Evolutionary conservation across 2,888 invertebrate species (phyloP).

Genomic region (Maniola hyperantus): DNA sequence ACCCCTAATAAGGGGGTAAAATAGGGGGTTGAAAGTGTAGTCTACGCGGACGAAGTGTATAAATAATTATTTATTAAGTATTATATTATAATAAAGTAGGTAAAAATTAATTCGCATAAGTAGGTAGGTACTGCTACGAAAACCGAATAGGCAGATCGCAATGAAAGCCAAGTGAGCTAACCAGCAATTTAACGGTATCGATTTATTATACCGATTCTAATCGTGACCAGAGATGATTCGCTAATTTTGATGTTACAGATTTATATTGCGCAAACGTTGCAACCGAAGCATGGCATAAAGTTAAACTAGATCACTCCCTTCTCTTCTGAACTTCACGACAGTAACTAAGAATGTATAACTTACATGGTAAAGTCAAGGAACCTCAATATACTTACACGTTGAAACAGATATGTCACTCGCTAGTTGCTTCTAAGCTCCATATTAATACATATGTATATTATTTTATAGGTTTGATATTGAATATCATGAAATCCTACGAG

Average conservation of each 20-base stretch:
- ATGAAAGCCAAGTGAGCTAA: slow-evolving; percentile 25
- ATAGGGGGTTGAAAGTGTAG: too few species aligned
- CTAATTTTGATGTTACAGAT: slow-evolving; percentile 29
- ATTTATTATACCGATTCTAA: slow-evolving; percentile 31
- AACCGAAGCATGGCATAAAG: slow-evolving; percentile 13
- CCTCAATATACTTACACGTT: not conserved
- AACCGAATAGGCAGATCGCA: slow-evolving; percentile 14
- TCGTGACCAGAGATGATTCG: slow-evolving; percentile 35
- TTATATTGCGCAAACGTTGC: slow-evolving; percentile 24
- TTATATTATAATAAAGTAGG: too few species aligned
- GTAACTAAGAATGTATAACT: not conserved
- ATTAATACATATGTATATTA: too few species aligned
- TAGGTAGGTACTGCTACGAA: slow-evolving; percentile 18
- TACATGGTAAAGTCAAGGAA: slow-evolving; percentile 16
- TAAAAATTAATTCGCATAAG: not conserved
- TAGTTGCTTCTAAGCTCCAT: not conserved
- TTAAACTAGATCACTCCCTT: slow-evolving; percentile 20
- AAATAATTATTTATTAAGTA: too few species aligned
- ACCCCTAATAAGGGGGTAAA: too few species aligned
- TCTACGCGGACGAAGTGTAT: too few species aligned
- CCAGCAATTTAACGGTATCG: slow-evolving; percentile 31
- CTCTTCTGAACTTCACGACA: slow-evolving; percentile 15
- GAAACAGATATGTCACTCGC: slow-evolving; percentile 9
- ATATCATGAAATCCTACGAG: too few species aligned
- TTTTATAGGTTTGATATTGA: too few species aligned